Base-by-base conservation (phyloP, 2,888 invertebrate species). In the Rhodophaea formosa region DNA sequence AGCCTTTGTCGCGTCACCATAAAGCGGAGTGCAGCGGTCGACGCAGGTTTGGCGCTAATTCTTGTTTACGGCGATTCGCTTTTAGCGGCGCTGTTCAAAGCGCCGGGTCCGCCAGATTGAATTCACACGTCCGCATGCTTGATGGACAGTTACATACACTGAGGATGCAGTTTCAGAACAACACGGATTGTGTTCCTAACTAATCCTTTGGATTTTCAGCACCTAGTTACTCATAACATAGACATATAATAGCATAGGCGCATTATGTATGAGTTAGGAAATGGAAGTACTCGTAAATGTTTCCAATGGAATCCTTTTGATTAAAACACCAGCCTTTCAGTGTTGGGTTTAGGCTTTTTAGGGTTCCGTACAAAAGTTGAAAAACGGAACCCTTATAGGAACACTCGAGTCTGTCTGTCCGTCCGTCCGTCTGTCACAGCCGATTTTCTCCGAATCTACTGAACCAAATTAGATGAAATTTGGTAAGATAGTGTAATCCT, bases 41-140 rank as follows among this genome's bases (percentile, higher is more conserved):
- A 81, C 85, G 84, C 85, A 83, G 82, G 86, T 87, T 86, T 79
- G 82, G 83, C 81, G 78, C 82, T 88, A 87, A 89, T 87, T 85
- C 88, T 87, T 85, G 85, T 88, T 90, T 89, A 90, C 87, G 84
- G 81, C 87, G 81, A 84, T 77, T 83, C 84, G 87, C 86, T 89
- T 89, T 90, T 89, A 88, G 86, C 85, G 82, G 78, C 75, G 67
- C 72, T 84, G 82, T 82, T 80, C 77, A 73, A 77, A 79, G 77
- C 77, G 79, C 79, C 5, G 75, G 77, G 77, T 77, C 73, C 63
- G 61, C 72, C 66, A 75, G 77, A 82, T 76, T 74, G 74, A 77
- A 80, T 72, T 69, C 69, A 70, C 70, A 67, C 68, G 66, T 65
- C 62, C 66, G 58, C 60, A 54, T 61, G 57, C 63, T 61, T 56